A percentile compares a stretch with the other conserved stretches of the same genome.
Evolutionary conservation across 2,797 vertebrate genomes (phyloP).

Genomic region (Phoebastria nigripes): DNA sequence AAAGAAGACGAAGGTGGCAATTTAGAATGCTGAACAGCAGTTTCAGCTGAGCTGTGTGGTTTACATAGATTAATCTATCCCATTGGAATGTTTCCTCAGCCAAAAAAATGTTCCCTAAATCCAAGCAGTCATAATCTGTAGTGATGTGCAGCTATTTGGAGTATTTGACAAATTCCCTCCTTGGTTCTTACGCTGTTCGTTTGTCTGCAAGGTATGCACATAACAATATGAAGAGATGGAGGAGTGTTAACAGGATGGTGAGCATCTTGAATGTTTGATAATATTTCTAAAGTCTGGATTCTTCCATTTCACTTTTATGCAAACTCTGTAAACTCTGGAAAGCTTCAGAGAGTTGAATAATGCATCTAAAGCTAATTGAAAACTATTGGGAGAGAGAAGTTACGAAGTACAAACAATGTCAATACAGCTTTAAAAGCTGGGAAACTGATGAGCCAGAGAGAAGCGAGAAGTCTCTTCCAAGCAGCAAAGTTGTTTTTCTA

Average conservation of each 20-base stretch:
- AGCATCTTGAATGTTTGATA: not conserved
- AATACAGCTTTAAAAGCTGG: not conserved
- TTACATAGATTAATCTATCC: slow-evolving; percentile 81
- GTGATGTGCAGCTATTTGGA: slow-evolving; percentile 75
- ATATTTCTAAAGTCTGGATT: not conserved
- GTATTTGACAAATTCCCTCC: slow-evolving; percentile 72
- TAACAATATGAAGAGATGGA: not conserved
- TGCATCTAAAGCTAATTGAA: not conserved
- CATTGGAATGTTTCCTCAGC: slow-evolving; percentile 75
- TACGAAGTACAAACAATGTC: not conserved
- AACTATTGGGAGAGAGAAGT: not conserved
- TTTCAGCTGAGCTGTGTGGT: slow-evolving; percentile 77
- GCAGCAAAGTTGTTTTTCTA: rapidly evolving
- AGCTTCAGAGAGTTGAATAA: not conserved
- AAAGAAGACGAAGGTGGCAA: slow-evolving; percentile 76
- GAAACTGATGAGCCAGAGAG: not conserved
- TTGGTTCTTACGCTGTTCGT: slow-evolving; percentile 54
- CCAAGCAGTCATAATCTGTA: slow-evolving; percentile 75
- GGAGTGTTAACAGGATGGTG: not conserved
- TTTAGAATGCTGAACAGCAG: slow-evolving; percentile 77
- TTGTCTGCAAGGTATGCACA: slow-evolving; percentile 34
- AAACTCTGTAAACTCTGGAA: not conserved
- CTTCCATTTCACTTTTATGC: not conserved
- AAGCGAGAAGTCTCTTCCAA: not conserved
- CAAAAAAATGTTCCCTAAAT: slow-evolving; percentile 77